Evolutionary conservation across 2,797 vertebrate species (phyloP), one percentile per base, ranked within the genome.

Genomic region (Acestrorhynchus altus): DNA sequence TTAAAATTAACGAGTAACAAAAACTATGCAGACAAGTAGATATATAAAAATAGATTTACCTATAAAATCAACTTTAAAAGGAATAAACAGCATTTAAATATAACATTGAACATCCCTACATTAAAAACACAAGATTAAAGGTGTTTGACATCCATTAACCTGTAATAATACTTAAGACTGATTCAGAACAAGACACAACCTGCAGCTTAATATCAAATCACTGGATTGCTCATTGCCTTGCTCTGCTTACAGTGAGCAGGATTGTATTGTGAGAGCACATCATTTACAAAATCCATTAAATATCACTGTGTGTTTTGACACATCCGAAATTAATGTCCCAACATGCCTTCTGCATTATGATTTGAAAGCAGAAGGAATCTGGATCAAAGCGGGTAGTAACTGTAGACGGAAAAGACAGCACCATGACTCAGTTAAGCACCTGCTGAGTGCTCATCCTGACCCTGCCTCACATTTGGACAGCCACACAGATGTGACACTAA

Each of bases 151-250:
- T 13, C 9, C 24, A 56, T 47, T 47, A 15, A 11, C 28, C 24
- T 64, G 40, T 8, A 74, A 44, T 16, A 59, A 68, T 18, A 22
- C 10, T n/a, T 59, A 15, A 24, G 46, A 71, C 46, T 13, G 1
- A 51, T 39, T 22, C 16, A 61, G 5, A 47, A 61, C 52, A 52
- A 51, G 71, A 54, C n/a, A 46, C 47, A 74, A 74, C 39, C 56
- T 42, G 51, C 39, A 57, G 69, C 44, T 54, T 52, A 74, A 39
- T 31, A 79, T 47, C 44, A 67, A 47, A 67, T n/a, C 24, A 16
- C 24, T 4, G 15, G 42, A 12, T 35, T 46, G 42, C 1, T 5
- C 7, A 22, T 20, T n/a, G 1, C 28, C 35, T 4, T 20, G 0
- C 35, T 63, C n/a, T 40, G 39, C 39, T 39, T 35, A 11, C 35